phyloP scores from a whole-genome alignment of 1,140 invertebrate genomes.

The Aleiodes sp. region DNA sequence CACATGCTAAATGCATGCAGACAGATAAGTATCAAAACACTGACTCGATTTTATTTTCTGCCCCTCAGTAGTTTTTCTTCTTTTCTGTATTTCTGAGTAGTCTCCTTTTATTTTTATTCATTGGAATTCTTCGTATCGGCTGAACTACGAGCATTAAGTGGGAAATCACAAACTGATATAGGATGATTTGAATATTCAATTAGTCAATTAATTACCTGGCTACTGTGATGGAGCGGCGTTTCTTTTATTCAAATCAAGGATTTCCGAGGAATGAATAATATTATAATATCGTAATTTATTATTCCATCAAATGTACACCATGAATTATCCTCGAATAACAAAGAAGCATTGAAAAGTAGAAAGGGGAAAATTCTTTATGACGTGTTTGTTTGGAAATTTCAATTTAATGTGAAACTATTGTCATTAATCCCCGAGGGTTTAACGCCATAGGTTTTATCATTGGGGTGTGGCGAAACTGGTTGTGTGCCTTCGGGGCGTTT shows the following conservation, averaged over 20 bases:
- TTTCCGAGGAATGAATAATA: no score
- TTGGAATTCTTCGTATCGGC: no score
- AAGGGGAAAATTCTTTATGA: background rate
- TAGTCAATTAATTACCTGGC: no score
- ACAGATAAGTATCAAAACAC: constrained; percentile 35
- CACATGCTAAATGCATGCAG: constrained; percentile 29
- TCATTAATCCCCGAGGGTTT: constrained; percentile 10
- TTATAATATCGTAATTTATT: no score
- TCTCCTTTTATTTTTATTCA: background rate
- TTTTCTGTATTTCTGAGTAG: background rate
- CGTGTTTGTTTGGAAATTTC: background rate
- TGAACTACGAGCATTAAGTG: no score
- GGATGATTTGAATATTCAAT: no score
- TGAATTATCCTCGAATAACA: no score
- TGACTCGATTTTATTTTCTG: constrained; percentile 24
- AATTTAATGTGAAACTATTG: constrained; percentile 5
- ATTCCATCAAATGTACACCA: no score
- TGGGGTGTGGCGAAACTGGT: constrained; percentile 14
- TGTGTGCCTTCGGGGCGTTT: constrained; percentile 20
- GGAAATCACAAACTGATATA: no score
- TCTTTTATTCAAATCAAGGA: no score
- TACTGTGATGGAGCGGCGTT: no score
- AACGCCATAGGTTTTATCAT: constrained; percentile 22
- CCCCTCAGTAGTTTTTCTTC: constrained; percentile 17
- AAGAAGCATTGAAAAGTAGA: background rate